Percentiles rank a stretch among this genome's conserved stretches.
Conservation (phyloP, 2,113 vertebrate genomes). For the Orientallactaga bullata region DNA sequence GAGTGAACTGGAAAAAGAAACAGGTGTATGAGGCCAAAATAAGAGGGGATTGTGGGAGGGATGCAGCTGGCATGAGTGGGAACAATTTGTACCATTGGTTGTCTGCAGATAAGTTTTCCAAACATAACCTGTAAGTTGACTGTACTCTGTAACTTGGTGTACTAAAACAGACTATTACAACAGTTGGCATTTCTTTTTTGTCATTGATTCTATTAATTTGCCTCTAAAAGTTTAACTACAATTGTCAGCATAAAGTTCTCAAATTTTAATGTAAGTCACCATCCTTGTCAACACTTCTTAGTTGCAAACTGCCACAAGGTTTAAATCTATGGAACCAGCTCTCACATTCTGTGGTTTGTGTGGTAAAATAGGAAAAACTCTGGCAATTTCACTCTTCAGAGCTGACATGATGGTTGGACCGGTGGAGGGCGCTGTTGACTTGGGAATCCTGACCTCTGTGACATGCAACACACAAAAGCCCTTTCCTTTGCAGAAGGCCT, state of each 20-base stretch:
- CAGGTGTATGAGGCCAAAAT: background rate
- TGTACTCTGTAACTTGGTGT: background rate
- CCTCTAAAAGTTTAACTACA: background rate
- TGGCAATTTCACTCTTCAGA: background rate
- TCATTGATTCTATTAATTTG: background rate
- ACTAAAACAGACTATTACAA: background rate
- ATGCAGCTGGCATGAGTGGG: background rate
- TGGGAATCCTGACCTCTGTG: slow-evolving; percentile 57
- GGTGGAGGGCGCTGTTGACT: slow-evolving; percentile 75
- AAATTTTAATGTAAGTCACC: background rate
- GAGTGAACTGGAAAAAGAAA: background rate
- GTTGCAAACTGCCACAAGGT: background rate
- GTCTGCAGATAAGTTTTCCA: background rate
- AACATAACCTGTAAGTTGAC: background rate
- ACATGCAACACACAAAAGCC: background rate
- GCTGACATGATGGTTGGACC: slow-evolving; percentile 47
- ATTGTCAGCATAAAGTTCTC: background rate
- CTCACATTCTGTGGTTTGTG: background rate
- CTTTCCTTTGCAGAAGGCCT: background rate
- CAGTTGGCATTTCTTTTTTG: background rate
- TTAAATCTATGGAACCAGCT: slow-evolving; percentile 17
- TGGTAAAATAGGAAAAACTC: background rate
- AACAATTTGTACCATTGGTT: background rate
- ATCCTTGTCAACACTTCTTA: background rate
- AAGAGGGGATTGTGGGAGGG: background rate